Percentiles rank a stretch among this genome's conserved stretches.
phyloP scores from a whole-genome alignment of 2,113 vertebrate genomes.

The Elgaria multicarinata region DNA sequence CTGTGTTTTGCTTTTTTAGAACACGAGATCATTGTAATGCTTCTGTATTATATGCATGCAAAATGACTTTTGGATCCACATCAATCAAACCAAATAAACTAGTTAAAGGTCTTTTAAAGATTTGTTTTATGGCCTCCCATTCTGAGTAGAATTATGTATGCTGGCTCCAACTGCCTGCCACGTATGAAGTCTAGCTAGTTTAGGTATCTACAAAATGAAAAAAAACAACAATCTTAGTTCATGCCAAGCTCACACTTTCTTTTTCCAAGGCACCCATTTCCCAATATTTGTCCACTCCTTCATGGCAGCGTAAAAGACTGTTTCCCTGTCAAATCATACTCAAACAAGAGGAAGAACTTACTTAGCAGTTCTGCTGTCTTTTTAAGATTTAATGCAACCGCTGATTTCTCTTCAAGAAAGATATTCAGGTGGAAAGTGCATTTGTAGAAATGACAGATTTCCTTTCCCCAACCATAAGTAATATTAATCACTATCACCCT shows the following conservation, averaged over 20 bases:
- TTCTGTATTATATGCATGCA: neutral
- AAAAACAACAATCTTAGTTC: accelerated
- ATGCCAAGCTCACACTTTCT: neutral
- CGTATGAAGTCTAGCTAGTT: neutral
- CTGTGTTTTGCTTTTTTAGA: slow-evolving; percentile 30
- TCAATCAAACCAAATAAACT: slow-evolving; percentile 40
- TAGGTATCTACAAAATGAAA: slow-evolving; percentile 10
- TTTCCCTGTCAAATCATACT: neutral
- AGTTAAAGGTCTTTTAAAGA: slow-evolving; percentile 16
- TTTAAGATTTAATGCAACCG: slow-evolving; percentile 10
- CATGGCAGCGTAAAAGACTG: neutral
- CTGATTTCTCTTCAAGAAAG: neutral
- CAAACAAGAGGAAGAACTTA: neutral
- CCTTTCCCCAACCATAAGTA: neutral
- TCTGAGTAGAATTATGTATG: slow-evolving; percentile 3
- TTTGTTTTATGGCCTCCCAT: slow-evolving; percentile 2
- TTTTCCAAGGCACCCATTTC: neutral
- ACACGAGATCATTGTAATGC: slow-evolving; percentile 29
- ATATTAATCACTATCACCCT: neutral
- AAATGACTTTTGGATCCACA: slow-evolving; percentile 10
- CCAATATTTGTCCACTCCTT: neutral
- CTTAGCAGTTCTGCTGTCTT: neutral
- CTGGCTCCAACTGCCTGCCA: slow-evolving; percentile 15
- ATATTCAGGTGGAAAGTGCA: neutral
- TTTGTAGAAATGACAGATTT: neutral